Conservation (phyloP, 1,140 invertebrate genomes). For the Atta colombica region DNA sequence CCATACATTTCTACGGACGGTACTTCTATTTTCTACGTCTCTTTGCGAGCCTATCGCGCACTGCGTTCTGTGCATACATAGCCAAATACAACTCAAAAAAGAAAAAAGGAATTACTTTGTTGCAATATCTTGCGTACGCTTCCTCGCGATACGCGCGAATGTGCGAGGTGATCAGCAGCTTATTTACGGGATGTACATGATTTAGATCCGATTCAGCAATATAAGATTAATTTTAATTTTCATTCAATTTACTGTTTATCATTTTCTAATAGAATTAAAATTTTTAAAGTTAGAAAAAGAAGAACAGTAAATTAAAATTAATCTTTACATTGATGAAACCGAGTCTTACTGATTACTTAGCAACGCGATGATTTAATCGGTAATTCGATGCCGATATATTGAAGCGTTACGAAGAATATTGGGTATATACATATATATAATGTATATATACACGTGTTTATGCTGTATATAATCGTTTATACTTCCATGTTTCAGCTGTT, state of each 20-base stretch:
- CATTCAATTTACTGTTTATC: no score
- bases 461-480: conserved; percentile 55
- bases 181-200: conserved; percentile 27
- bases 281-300: no score
- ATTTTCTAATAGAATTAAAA: no score
- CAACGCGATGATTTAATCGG: conserved; percentile 9
- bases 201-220: background rate
- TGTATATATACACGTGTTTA: conserved; percentile 34
- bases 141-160: conserved; percentile 41
- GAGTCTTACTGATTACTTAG: conserved; percentile 20
- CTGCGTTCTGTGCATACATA: conserved; percentile 43
- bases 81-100: conserved; percentile 64
- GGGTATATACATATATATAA: conserved; percentile 23
- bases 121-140: conserved; percentile 29
- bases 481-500: conserved; percentile 60
- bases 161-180: background rate
- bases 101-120: background rate
- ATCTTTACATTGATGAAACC: no score
- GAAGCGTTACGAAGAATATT: conserved; percentile 44
- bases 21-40: conserved; percentile 57
- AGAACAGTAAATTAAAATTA: no score
- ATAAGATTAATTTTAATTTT: no score
- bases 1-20: conserved; percentile 4
- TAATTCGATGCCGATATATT: background rate
- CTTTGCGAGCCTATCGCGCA: conserved; percentile 52